phyloP scores from a whole-genome alignment of 2,797 vertebrate genomes.

The Odontamblyopus lacepedii region DNA sequence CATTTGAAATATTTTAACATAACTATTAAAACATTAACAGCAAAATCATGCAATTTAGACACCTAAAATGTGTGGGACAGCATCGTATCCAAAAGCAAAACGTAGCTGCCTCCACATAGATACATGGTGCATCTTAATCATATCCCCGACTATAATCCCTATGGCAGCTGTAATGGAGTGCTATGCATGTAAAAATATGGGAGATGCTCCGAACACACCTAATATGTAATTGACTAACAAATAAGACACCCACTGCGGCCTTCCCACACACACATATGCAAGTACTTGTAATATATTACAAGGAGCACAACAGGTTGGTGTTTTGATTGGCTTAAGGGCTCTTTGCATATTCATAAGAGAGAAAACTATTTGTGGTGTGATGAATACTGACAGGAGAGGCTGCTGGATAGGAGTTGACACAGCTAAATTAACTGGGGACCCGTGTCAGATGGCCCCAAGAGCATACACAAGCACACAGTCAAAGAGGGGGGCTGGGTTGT shows the following conservation, averaged over 20 bases:
- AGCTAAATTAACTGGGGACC: constrained; percentile 52
- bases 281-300: constrained; percentile 17
- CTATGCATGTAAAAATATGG: background rate
- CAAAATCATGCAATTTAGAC: too few species aligned
- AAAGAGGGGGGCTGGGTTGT: background rate
- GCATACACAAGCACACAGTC: constrained; percentile 2
- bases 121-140: too few species aligned
- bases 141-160: background rate
- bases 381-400: constrained; percentile 56
- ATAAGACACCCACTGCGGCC: background rate
- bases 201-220: background rate
- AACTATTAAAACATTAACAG: too few species aligned
- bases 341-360: constrained; percentile 66
- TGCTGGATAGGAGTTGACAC: constrained; percentile 59
- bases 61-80: too few species aligned
- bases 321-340: constrained; percentile 45
- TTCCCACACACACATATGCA: constrained; percentile 10
- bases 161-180: constrained; percentile 19
- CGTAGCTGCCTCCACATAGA: too few species aligned
- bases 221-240: background rate
- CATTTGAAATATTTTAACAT: too few species aligned
- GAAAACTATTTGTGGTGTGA: constrained; percentile 60
- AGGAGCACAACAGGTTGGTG: constrained; percentile 29
- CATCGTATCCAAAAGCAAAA: too few species aligned
- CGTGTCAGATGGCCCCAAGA: constrained; percentile 39